Conservation (phyloP, 2,888 invertebrate genomes). For the Seira musarum region DNA sequence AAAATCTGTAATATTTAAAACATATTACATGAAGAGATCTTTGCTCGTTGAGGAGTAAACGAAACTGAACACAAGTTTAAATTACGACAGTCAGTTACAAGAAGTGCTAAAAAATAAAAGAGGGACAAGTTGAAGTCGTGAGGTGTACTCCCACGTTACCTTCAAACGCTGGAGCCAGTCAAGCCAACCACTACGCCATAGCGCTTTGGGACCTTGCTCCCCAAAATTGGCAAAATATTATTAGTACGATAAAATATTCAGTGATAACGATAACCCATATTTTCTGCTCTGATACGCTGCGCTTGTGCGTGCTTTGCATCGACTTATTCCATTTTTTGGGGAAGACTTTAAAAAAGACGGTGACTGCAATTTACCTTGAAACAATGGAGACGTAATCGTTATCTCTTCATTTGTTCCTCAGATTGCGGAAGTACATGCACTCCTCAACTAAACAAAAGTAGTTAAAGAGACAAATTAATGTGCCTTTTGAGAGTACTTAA, state of each 20-base stretch:
- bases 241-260: no score
- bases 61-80: no score
- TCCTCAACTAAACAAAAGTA: background rate
- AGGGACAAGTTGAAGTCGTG: no score
- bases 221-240: background rate
- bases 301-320: no score
- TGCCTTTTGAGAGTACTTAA: background rate
- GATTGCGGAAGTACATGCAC: background rate
- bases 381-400: background rate
- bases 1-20: no score
- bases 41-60: no score
- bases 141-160: no score
- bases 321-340: background rate
- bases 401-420: background rate
- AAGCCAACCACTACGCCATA: no score
- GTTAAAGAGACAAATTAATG: background rate
- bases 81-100: no score
- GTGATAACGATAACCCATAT: background rate
- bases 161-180: no score
- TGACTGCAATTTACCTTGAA: background rate
- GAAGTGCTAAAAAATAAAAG: no score
- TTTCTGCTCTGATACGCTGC: background rate
- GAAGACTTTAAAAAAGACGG: background rate
- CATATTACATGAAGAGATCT: no score
- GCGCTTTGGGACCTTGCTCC: background rate